Evolutionary conservation across 2,797 vertebrate species (phyloP), one percentile per base, ranked within the genome.

Genomic region (Acrossocheilus fasciatus): DNA sequence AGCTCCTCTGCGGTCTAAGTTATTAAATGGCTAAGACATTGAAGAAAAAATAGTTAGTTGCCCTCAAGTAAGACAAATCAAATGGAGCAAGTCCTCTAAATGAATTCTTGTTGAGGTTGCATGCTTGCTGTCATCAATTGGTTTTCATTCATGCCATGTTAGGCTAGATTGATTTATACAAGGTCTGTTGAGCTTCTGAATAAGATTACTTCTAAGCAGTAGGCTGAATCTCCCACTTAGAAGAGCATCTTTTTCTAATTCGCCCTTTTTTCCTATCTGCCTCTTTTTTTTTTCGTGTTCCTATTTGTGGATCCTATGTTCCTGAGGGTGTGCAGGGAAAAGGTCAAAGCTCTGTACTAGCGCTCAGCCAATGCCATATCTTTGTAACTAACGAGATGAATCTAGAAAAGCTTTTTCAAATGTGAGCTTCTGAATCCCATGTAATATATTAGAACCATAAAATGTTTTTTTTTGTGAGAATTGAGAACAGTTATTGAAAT

Each of bases 91-190:
- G 74, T 81, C 43, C 87, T 90, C 41, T 75, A 66, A 81, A 47
- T 86, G 82, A 86, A 50, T 82, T 66, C 66, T 11, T 8, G 41
- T 85, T 81, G 86, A 84, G 86, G 75, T 87, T 82, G 83, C 91
- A 92, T 91, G 86, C 90, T 91, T 85, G 81, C 68, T 73, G 82
- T 90, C 88, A 30, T 47, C 23, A 89, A 92, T 94, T 91, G 94
- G 95, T 94, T 94, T 94, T 92, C 89, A 87, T 93, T 93, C 90
- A 90, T 88, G 91, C 90, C 88, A 85, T 72, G 87, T 92, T 92
- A 89, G 85, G 39, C 79, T 81, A 74, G 90, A 93, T 94, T 90
- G 93, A 94, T 92, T 89, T 89, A 85, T 57, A 85, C 90, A 52
- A 86, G 89, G 91, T 87, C 88, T 81, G 85, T 86, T 85, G 89